Evolutionary conservation across 2,113 vertebrate species (phyloP).

Genomic region (Tylochromis polylepis): DNA sequence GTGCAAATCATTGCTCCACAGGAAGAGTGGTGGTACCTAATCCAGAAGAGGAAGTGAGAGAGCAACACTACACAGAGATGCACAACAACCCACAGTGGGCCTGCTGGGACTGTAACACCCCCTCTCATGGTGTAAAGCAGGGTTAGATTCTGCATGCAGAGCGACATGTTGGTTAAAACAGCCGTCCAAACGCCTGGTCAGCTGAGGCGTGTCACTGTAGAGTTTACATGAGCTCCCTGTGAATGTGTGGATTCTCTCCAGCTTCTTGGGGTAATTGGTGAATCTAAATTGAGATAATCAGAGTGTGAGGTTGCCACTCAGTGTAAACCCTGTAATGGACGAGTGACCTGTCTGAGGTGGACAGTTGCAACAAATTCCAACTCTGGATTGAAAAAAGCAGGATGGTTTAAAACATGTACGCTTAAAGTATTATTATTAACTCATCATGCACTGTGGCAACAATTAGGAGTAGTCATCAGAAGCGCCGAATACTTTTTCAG

Average conservation of each 20-base stretch:
- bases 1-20: not conserved
- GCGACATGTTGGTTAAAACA: not conserved
- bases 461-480: not conserved
- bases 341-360: not conserved
- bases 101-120: not conserved
- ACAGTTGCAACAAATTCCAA: not conserved
- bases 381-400: not conserved
- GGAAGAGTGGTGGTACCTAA: not conserved
- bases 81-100: not conserved
- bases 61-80: not conserved
- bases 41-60: not conserved
- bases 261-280: not conserved
- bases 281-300: not conserved
- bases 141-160: not conserved
- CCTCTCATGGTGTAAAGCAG: not conserved
- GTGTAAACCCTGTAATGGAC: not conserved
- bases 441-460: not conserved
- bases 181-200: not conserved
- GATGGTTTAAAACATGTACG: not conserved
- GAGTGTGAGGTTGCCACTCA: not conserved
- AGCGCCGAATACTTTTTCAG: not conserved
- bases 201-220: not conserved
- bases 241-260: not conserved
- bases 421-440: not conserved
- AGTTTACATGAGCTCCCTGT: not conserved